Base-by-base conservation (phyloP, 2,113 vertebrate genomes). In the Turdus rufiventris region DNA sequence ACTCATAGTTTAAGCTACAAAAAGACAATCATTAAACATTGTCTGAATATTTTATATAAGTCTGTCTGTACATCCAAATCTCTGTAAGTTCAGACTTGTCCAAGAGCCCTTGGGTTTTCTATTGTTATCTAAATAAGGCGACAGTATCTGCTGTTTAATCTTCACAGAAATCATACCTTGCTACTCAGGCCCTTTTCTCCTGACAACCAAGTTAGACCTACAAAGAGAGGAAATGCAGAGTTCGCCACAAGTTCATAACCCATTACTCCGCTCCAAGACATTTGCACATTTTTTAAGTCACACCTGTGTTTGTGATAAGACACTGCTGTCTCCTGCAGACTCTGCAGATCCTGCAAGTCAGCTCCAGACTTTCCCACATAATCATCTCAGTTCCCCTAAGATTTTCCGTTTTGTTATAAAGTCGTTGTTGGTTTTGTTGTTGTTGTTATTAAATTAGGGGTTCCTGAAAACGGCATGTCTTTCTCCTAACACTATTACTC, bases 91-190 rank as follows among this genome's bases (percentile, higher is more conserved):
- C 91, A 97, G 87, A 84, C 89, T 94, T 93, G 93, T 80, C 90
- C 14, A 9, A 90, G 85, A 85, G 85, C 81, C 93, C 93, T 88
- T 94, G 54, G 76, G 75, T 96, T 95, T 86, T 93, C 93, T 85
- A 43, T 86, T 96, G 87, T 94, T 94, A 91, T 75, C 92, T 92
- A 58, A 95, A 85, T 82, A 67, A 95, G 87, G 63, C 21, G 95
- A 93, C 93, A 94, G 51, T 96, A 95, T 96, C 94, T 96, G 24
- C 83, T 70, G 63, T 83, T 95, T 75, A 40, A 96, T 96, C 94
- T 96, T 89, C 76, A 38, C 29, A 88, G 91, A 75, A 95, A 62
- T 88, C 91, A 76, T 83, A n/a, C 67, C 67, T 93, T 70, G 34
- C 75, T 91, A 23, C 72, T 95, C 82, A 79, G 85, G 23, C 74